Conservation (phyloP, 2,113 vertebrate species). For the Ramphastos sulfuratus region DNA sequence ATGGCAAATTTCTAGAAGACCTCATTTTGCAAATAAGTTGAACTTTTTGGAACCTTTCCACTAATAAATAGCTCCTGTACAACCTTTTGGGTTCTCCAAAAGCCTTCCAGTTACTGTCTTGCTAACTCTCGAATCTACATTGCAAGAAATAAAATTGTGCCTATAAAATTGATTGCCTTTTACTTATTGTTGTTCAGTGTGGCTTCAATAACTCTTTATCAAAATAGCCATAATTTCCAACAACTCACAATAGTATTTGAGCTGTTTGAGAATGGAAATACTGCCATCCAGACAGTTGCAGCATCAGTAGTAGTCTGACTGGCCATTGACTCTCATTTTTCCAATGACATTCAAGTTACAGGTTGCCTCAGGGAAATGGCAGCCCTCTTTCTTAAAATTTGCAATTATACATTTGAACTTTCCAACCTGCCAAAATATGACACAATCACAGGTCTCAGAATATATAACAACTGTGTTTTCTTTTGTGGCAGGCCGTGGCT, state of each 20-base stretch:
- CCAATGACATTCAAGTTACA: background rate
- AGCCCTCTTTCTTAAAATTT: slow-evolving; percentile 18
- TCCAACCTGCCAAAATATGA: background rate
- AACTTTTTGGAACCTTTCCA: background rate
- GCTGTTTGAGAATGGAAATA: background rate
- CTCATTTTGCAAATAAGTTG: background rate
- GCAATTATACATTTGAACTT: slow-evolving; percentile 1
- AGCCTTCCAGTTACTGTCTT: background rate
- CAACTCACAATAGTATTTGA: background rate
- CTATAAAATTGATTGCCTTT: background rate
- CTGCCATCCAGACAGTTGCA: background rate
- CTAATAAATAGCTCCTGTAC: background rate
- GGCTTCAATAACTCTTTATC: background rate
- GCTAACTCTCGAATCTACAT: background rate
- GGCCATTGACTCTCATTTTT: background rate
- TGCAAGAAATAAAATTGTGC: background rate
- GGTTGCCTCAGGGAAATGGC: background rate
- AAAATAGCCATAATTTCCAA: background rate
- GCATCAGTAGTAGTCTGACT: background rate
- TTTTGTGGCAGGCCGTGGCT: background rate
- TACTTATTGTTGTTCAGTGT: background rate
- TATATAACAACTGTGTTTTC: background rate
- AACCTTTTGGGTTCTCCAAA: background rate
- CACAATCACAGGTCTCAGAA: slow-evolving; percentile 15
- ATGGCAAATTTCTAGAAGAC: background rate